Conservation (phyloP, 2,888 invertebrate species). For the Herminia tarsipennalis region DNA sequence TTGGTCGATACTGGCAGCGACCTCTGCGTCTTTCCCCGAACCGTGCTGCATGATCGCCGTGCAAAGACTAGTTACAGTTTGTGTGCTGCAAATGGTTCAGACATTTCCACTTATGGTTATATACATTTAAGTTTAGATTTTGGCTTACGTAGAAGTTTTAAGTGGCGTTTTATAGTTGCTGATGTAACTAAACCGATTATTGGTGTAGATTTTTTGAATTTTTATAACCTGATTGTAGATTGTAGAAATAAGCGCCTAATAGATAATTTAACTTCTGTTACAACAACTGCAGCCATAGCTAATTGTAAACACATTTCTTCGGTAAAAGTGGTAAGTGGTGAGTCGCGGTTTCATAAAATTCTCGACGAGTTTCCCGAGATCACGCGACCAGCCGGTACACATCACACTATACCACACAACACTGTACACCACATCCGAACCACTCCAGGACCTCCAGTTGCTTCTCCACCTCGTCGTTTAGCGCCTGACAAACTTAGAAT, state of each 20-base stretch:
- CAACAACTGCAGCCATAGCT: not conserved
- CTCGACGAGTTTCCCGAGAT: not conserved
- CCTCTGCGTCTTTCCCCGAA: not conserved
- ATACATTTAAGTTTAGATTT: not conserved
- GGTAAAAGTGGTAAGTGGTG: no score
- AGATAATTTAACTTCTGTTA: not conserved
- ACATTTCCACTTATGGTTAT: not conserved
- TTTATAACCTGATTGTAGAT: not conserved
- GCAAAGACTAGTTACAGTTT: not conserved
- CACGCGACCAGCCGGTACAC: not conserved
- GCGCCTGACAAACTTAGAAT: no score
- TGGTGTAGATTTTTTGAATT: not conserved
- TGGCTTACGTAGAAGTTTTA: not conserved
- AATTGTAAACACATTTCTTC: not conserved
- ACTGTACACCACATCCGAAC: not conserved
- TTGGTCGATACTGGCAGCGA: no score
- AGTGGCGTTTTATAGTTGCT: not conserved
- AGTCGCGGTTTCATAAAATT: not conserved
- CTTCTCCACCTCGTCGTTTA: no score
- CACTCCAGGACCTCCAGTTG: no score
- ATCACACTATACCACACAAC: not conserved
- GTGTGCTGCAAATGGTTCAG: not conserved
- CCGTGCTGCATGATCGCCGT: not conserved
- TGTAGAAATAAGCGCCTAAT: not conserved
- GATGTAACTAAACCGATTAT: not conserved